Base-by-base conservation (phyloP, 2,888 invertebrate species). In the Hypomecis atomaria region DNA sequence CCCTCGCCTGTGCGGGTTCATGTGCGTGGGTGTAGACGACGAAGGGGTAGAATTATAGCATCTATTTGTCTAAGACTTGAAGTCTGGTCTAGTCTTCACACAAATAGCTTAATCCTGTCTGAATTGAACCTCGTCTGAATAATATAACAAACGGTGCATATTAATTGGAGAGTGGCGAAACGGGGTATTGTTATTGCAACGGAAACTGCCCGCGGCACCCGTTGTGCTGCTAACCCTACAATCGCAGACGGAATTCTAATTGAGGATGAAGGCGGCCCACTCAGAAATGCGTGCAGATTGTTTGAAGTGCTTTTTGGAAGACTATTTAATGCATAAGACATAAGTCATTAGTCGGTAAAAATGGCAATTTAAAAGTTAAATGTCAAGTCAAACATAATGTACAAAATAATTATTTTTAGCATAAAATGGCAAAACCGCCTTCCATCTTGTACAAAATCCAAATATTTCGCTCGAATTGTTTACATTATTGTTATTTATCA, bases 241-340 rank as follows among this genome's bases (percentile, higher is more conserved):
- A 71, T 75, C 75, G 76, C 77, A 75, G 74, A 76, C 77, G 69
- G 78, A 79, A 78, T 79, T 78, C 78, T 78, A 79, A 79, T 78
- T 78, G 74, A 69, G 74, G 65, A 71, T 69, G 66, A 66, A 71
- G 73, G 66, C 37, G 64, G 72, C 65, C 66, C 71, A 66, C 64
- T 61, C 50, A 62, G 69, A 61, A 66, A 64, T 60, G 44, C 6
- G 47, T 42, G 43, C 50, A 45, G 40, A 45, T 59, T 11, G n/a
- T 11, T 2, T 50, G 5, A 8, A 40, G 40, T 52, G 9, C 10
- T 52, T 52, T 40, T 40, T 36, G 23, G 1, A 23, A 23, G 23
- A 23, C 23, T 23, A n/a, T n/a, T n/a, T n/a, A n/a, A n/a, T n/a
- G n/a, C n/a, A n/a, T n/a, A n/a, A n/a, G n/a, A n/a, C n/a, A n/a